Base-by-base conservation (phyloP, 2,888 invertebrate genomes). In the Spicauda simplicius region DNA sequence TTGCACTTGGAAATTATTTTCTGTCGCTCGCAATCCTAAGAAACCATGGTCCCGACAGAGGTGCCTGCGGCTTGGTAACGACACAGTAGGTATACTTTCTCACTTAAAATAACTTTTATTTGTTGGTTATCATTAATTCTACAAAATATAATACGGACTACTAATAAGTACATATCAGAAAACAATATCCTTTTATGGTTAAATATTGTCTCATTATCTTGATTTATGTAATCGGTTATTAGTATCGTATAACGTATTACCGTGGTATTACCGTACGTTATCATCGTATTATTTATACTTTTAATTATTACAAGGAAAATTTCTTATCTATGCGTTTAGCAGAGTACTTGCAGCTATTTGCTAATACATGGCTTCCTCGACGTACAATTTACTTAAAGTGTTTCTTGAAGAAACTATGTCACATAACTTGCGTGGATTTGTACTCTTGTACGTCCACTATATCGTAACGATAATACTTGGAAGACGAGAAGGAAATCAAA, bases 1-100 rank as follows among this genome's bases (percentile, higher is more conserved):
- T 77, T 76, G 70, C 63, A 70, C 73, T 72, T 73, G 61, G 69
- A 68, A 68, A 59, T 71, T 70, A 71, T 72, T 63, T 73, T 71
- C 61, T 66, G 67, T 71, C 64, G 64, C 70, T 71, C 53, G 30
- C 30, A 37, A 41, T 54, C 37, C 48, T 53, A 45, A 52, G 45
- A 59, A 68, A 64, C 66, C 70, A 72, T 69, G 64, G 69, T 72
- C 73, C 74, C 69, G 73, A 62, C 54, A n/a, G 33, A 11, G n/a
- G 41, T 30, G 65, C 64, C 41, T 25, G 41, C 16, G 52, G 59
- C 59, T 33, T 20, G 54, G 53, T 59, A 53, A 65, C 19, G 30
- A 54, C 59, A 11, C 30, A 20, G 16, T 18, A 65, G 18, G 25
- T 37, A 12, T 57, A 37, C 33, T 57, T 64, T n/a, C 50, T n/a